Conservation (phyloP, 2,113 vertebrate genomes). For the Catagonus wagneri region DNA sequence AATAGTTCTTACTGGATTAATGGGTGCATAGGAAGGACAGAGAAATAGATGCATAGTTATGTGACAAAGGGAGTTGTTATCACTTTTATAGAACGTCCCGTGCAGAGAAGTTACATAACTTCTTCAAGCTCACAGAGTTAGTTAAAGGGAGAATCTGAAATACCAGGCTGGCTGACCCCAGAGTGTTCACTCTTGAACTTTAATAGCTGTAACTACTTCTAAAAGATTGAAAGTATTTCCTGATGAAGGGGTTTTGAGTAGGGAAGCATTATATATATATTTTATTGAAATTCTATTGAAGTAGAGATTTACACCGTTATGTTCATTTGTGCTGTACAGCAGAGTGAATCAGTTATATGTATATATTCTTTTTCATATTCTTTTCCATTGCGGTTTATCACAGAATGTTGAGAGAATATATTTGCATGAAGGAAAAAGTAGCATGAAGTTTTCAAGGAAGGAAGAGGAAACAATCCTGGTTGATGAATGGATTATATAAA, state of each 20-base stretch:
- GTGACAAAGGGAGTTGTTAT: neutral
- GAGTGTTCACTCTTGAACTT: neutral
- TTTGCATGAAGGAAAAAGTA: neutral
- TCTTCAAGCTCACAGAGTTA: neutral
- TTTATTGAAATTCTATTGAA: too few species aligned
- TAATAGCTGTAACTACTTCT: neutral
- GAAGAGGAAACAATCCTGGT: neutral
- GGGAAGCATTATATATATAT: too few species aligned
- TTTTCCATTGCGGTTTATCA: too few species aligned
- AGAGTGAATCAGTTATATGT: too few species aligned
- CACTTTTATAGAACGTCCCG: neutral
- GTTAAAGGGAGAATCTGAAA: neutral
- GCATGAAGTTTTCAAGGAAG: neutral
- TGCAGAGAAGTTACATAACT: neutral
- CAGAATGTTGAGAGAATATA: neutral
- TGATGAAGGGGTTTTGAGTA: accelerated
- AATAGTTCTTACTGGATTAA: neutral
- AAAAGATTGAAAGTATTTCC: neutral
- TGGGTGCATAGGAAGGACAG: too few species aligned
- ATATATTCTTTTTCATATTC: too few species aligned
- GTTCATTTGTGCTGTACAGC: too few species aligned
- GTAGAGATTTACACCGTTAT: too few species aligned
- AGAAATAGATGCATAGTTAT: accelerated
- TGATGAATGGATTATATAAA: neutral
- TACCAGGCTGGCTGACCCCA: neutral